These are phyloP conservation scores for Embiotoca jacksoni DNA, from an alignment of 2,113 vertebrate genomes.

Conservation along the genomic window DNA sequence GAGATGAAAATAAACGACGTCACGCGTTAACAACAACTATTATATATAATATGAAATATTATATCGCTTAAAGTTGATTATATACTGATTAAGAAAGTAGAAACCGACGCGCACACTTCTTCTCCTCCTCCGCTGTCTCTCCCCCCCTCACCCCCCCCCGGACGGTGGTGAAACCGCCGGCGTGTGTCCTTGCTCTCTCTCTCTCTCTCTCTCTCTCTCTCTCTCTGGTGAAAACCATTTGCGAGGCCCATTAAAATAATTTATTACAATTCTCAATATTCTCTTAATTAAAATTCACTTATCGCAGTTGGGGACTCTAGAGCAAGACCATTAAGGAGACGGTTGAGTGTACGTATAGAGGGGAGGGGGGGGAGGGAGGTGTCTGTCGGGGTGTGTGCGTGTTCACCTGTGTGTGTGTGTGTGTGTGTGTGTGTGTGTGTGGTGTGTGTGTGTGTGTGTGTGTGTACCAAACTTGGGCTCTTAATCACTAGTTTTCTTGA, in stretches of 20 bases:
- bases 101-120: slow-evolving; percentile 10
- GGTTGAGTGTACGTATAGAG: no score
- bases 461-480: neutral
- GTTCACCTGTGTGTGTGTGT: neutral
- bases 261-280: slow-evolving; percentile 79
- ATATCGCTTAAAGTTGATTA: neutral
- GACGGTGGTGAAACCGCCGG: slow-evolving; percentile 14
- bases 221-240: slow-evolving; percentile 50
- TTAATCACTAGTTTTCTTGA: no score
- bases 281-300: slow-evolving; percentile 81
- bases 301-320: slow-evolving; percentile 67
- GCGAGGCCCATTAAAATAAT: slow-evolving; percentile 72
- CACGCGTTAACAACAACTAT: no score
- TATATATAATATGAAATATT: no score
- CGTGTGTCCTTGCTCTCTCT: slow-evolving; percentile 38
- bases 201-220: slow-evolving; percentile 20
- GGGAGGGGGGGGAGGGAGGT: slow-evolving; percentile 2
- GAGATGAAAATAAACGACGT: neutral
- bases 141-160: slow-evolving; percentile 6
- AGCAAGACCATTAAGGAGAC: slow-evolving; percentile 67
- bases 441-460: slow-evolving; percentile 20
- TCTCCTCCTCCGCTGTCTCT: neutral
- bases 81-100: slow-evolving; percentile 15
- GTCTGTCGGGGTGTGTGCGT: neutral
- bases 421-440: slow-evolving; percentile 15